Percentiles rank a stretch among this genome's conserved stretches.
Conservation (phyloP, 2,113 vertebrate species). For the Oriolus oriolus region DNA sequence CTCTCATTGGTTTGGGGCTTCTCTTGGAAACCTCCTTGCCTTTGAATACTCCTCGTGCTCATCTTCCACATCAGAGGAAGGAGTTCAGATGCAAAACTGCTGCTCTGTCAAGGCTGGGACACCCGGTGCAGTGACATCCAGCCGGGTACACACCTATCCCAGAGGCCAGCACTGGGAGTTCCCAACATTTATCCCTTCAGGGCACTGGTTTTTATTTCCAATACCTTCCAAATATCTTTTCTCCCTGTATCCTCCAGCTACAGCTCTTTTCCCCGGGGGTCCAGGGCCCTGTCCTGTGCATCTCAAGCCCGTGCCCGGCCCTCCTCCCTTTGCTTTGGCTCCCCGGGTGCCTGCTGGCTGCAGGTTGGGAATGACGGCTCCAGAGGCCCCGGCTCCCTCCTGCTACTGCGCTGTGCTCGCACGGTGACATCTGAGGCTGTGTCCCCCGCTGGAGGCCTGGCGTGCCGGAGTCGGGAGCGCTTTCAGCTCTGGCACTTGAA, state of each 20-base stretch:
- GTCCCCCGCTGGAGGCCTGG: conserved; percentile 1
- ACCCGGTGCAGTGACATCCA: background rate
- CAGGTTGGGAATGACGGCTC: background rate
- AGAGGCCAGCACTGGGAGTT: background rate
- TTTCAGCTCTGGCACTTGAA: conserved; percentile 47
- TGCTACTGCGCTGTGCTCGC: background rate
- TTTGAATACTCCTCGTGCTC: background rate
- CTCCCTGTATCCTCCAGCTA: accelerated
- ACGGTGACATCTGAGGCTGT: conserved; percentile 28
- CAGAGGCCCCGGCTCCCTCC: background rate
- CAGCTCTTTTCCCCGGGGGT: accelerated
- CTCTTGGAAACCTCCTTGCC: background rate
- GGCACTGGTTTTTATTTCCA: background rate
- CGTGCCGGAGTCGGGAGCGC: background rate
- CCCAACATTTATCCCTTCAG: background rate
- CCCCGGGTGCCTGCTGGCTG: background rate
- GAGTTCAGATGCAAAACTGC: background rate
- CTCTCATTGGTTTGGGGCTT: background rate
- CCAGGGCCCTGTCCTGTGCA: accelerated
- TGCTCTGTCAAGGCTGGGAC: background rate
- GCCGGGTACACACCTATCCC: background rate
- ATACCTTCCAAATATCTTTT: background rate
- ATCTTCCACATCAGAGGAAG: background rate
- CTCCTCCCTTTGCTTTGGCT: background rate
- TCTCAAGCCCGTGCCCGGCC: background rate